These are phyloP conservation scores for Xiphorhynchus erythropygius DNA, from an alignment of 2,797 vertebrate genomes.

Conservation along the genomic window DNA sequence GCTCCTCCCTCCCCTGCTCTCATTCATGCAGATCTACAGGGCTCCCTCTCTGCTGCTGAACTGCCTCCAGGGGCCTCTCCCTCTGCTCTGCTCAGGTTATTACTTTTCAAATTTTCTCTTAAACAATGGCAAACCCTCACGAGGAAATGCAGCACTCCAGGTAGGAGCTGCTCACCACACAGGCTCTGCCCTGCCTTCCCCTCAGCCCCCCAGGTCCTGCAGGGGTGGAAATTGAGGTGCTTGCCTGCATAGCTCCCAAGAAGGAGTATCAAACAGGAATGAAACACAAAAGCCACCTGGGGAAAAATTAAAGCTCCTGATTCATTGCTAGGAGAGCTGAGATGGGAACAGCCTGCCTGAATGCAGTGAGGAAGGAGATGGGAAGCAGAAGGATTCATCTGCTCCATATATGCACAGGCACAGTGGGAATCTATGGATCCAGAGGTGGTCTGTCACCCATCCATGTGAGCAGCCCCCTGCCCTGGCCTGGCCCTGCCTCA, in stretches of 20 bases:
- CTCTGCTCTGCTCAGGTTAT: background rate
- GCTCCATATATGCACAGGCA: rapidly evolving
- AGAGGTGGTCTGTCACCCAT: background rate
- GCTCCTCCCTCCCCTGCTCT: background rate
- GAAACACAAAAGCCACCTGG: background rate
- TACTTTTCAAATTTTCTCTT: background rate
- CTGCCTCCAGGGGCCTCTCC: background rate
- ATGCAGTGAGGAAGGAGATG: rapidly evolving
- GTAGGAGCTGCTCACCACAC: background rate
- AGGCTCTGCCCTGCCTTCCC: background rate
- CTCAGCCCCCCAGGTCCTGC: background rate
- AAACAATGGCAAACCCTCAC: background rate
- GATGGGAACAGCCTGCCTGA: background rate
- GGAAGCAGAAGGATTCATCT: background rate
- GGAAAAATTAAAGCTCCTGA: background rate
- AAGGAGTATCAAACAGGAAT: background rate
- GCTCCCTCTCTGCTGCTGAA: background rate
- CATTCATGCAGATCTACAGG: background rate
- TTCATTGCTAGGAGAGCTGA: background rate
- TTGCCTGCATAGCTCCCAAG: background rate
- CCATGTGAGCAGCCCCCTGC: background rate
- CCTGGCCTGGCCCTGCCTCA: background rate
- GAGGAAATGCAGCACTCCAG: background rate
- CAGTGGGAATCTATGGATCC: background rate
- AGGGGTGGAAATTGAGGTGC: background rate